Evolutionary conservation across 2,797 vertebrate species (phyloP), one percentile per base, ranked within the genome.

Genomic region (Nyctalus aviator): DNA sequence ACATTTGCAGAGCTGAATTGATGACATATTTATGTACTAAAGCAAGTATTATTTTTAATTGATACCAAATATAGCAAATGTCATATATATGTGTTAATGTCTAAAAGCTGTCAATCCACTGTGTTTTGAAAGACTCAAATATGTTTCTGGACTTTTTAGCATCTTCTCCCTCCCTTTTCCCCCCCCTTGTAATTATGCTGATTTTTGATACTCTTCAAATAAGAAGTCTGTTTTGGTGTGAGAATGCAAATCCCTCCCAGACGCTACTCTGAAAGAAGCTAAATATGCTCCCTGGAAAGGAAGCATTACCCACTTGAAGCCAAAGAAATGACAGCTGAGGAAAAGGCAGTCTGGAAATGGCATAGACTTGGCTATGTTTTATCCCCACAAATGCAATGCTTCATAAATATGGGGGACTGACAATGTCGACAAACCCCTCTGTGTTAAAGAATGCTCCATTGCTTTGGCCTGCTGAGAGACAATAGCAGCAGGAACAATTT

Each of bases 261-360:
- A 96, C 5, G 1, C 69, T 46, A 88, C n/a, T 92, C 46, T 86
- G 50, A 94, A 91, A 68, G 72, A 84, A 91, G 20, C 53, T 91
- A 94, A 68, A 85, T 96, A 90, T 96, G 18, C 84, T 90, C 27
- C 64, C n/a, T 95, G 91, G 88, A 93, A 92, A 97, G 75, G 84
- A 97, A 94, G 48, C 3, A 41, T 25, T 93, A 57, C 6, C 20
- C 23, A 84, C 55, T 95, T 93, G 15, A 79, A 37, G 37, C n/a
- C 93, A 90, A 97, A 41, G 50, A 97, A 97, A 88, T 96, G 96
- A 94, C 66, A 96, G 55, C 25, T 18, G 21, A 46, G 53, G 68
- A 81, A 95, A 95, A 64, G 8, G 62, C 93, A 97, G 96, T 62
- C 73, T 96, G 37, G 7, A 88, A 93, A 95, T 23, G 2, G 94